Percentiles rank a stretch among this genome's conserved stretches.
phyloP scores from a whole-genome alignment of 2,113 vertebrate species.

The Sclerurus mexicanus region DNA sequence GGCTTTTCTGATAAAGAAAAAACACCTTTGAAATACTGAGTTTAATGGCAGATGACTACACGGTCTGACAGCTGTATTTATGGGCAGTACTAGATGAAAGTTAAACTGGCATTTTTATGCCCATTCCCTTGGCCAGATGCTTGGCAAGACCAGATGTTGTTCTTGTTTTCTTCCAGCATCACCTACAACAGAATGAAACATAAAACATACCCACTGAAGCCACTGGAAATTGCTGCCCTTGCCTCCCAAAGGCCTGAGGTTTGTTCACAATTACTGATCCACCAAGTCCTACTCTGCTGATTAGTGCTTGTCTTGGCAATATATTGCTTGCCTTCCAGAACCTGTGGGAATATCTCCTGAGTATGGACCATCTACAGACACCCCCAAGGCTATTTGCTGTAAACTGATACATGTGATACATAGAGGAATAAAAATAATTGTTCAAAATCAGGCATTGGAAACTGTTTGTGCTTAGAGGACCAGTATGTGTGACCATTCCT shows the following conservation, averaged over 20 bases:
- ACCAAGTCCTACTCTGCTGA: neutral
- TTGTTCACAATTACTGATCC: neutral
- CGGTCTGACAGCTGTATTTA: constrained; percentile 25
- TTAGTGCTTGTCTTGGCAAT: neutral
- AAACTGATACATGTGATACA: neutral
- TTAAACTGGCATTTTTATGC: constrained; percentile 42
- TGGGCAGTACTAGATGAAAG: constrained; percentile 2
- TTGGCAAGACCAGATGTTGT: constrained; percentile 26
- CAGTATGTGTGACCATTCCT: neutral
- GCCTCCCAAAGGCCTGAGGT: neutral
- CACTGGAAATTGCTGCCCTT: neutral
- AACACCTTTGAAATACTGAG: neutral
- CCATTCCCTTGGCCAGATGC: neutral
- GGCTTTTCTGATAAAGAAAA: neutral
- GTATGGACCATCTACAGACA: neutral
- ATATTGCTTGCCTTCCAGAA: neutral
- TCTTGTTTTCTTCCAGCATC: constrained; percentile 42
- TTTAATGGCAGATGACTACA: neutral
- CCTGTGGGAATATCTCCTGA: neutral
- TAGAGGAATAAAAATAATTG: neutral
- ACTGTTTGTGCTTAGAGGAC: neutral
- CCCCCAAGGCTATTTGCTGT: neutral
- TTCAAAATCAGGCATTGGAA: neutral
- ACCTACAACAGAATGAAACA: constrained; percentile 2
- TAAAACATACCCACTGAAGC: neutral